Evolutionary conservation across 2,888 invertebrate genomes (phyloP), one percentile per base, ranked within the genome.

Genomic region (Nomada fucata): DNA sequence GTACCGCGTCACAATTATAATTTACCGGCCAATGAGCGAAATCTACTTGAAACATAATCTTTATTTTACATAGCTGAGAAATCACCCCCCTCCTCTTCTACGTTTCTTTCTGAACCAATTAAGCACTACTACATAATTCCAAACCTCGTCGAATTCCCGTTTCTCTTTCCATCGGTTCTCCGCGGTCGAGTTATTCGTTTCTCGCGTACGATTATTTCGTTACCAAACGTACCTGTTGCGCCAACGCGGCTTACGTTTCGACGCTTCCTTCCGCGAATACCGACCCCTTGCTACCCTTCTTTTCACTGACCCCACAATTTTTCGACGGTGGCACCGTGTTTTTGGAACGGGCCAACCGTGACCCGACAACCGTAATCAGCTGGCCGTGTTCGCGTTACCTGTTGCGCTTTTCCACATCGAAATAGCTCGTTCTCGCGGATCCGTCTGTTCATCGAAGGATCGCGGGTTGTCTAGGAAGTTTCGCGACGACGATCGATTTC

Each of bases 121-220:
- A 88, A 83, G 86, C 86, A 83, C 79, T 83, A 80, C 11, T 55
- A 73, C 68, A 23, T 74, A 52, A 59, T 29, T 42, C n/a, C 11
- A 18, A 53, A 52, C 18, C 36, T 44, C 63, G 20, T 20, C 20
- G 2, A 20, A 15, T 42, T 11, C 15, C 50, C 2, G 11, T 52
- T 20, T 13, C 9, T 50, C 18, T 26, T 47, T 50, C 50, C n/a
- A 20, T 57, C 15, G 44, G 36, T 64, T 57, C 20, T 20, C n/a
- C 23, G 5, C 63, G 20, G 18, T 5, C 44, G 13, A 42, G 5
- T 57, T 15, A 13, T 23, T 23, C 63, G 52, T 2, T 7, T 20
- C 23, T 15, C 29, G 3, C 4, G 20, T n/a, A 23, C 44, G 47
- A 57, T 55, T 29, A 71, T 75, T 36, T 75, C 52, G 55, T 80